Conservation (phyloP, 1,140 invertebrate genomes). For the Apis dorsata region DNA sequence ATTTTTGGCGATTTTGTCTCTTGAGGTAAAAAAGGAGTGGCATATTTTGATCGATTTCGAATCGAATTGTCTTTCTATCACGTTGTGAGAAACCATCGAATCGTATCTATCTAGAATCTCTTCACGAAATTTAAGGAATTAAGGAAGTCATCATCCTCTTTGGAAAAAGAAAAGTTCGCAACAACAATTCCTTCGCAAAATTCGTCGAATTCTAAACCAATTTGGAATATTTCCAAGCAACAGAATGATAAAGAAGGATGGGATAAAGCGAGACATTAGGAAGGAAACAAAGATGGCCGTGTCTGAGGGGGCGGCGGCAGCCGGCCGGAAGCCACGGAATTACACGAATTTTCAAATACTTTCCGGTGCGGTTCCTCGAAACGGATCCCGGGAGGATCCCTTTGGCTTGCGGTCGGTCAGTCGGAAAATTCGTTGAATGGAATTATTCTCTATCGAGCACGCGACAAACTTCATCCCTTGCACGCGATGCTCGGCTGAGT, state of each 20-base stretch:
- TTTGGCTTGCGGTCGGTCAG: constrained; percentile 38
- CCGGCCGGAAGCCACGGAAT: not conserved
- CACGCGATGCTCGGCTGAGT: constrained; percentile 57
- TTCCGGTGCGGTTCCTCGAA: not conserved
- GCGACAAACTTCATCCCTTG: constrained; percentile 62
- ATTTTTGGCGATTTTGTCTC: not conserved
- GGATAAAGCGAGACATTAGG: not conserved
- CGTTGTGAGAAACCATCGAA: no score
- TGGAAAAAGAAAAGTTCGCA: no score
- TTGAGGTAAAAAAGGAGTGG: no score
- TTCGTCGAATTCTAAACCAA: no score
- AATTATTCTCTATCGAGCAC: constrained; percentile 61
- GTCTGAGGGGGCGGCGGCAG: not conserved
- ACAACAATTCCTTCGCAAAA: no score
- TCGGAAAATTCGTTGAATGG: constrained; percentile 64
- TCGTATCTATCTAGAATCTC: no score
- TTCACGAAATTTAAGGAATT: no score
- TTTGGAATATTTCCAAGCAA: no score
- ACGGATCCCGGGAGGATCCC: not conserved
- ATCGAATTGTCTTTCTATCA: no score
- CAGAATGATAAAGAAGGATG: no score
- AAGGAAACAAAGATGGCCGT: not conserved
- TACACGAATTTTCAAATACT: constrained; percentile 9
- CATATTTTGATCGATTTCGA: no score
- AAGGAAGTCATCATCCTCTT: no score